Evolutionary conservation across 2,797 vertebrate genomes (phyloP).

Genomic region (Petrocephalus sullivani): DNA sequence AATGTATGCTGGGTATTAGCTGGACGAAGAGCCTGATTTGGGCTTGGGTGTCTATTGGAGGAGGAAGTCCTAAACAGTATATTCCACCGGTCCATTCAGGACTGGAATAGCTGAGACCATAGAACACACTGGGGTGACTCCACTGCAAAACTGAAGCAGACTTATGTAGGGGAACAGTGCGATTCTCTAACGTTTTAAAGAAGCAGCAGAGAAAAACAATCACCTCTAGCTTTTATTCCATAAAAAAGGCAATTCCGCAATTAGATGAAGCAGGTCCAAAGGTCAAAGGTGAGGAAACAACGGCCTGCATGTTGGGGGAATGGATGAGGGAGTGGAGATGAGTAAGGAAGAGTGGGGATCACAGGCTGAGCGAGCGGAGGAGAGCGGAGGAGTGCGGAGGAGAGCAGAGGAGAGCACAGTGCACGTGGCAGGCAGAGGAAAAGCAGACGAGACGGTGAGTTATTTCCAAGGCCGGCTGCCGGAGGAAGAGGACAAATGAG

Average conservation of each 20-base stretch:
- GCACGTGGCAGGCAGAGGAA: neutral
- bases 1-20: neutral
- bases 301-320: neutral
- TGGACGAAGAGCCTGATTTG: neutral
- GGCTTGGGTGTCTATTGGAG: neutral
- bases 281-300: neutral
- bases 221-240: neutral
- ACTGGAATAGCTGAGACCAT: neutral
- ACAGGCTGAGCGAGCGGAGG: neutral
- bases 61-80: neutral
- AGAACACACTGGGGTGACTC: neutral
- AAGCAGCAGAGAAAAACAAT: neutral
- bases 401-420: neutral
- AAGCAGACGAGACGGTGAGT: conserved; percentile 11
- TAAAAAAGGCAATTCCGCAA: neutral
- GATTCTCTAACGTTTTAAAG: neutral
- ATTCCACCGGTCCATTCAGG: neutral
- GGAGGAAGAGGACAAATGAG: conserved; percentile 21
- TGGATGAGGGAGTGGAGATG: neutral
- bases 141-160: neutral
- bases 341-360: neutral
- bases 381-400: neutral
- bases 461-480: conserved; percentile 18
- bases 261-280: neutral
- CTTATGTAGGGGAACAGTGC: neutral